Conservation (phyloP, 2,113 vertebrate genomes). For the Onychorhynchus coronatus region DNA sequence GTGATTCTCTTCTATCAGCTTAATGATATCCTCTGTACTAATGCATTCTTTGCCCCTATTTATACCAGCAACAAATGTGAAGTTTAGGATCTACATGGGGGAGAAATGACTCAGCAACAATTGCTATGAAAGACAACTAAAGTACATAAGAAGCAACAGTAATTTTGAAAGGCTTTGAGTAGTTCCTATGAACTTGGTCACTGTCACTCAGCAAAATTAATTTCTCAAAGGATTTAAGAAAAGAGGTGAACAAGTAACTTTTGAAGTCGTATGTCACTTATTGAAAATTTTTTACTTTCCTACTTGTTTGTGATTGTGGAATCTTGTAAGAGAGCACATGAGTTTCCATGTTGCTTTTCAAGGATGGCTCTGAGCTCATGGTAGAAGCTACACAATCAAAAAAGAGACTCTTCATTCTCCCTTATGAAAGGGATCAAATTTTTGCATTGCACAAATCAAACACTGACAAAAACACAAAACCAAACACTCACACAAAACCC, state of each 20-base stretch:
- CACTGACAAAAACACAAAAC: not conserved
- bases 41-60: not conserved
- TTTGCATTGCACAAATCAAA: not conserved
- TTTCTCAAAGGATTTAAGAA: not conserved
- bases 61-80: not conserved
- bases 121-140: not conserved
- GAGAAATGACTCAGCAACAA: not conserved
- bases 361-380: not conserved
- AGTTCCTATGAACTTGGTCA: not conserved
- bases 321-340: not conserved
- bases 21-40: not conserved
- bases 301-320: not conserved
- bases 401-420: not conserved
- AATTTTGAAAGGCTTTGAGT: not conserved
- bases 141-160: not conserved
- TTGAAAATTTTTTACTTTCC: not conserved
- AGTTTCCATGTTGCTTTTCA: not conserved
- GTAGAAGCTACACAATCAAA: not conserved
- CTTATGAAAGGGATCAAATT: not conserved
- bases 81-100: not conserved
- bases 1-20: not conserved
- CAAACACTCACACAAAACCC: rapidly evolving
- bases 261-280: not conserved
- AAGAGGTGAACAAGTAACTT: not conserved
- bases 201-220: not conserved